These are phyloP conservation scores for Diploptera punctata DNA, from an alignment of 2,888 invertebrate species.

Conservation along the genomic window DNA sequence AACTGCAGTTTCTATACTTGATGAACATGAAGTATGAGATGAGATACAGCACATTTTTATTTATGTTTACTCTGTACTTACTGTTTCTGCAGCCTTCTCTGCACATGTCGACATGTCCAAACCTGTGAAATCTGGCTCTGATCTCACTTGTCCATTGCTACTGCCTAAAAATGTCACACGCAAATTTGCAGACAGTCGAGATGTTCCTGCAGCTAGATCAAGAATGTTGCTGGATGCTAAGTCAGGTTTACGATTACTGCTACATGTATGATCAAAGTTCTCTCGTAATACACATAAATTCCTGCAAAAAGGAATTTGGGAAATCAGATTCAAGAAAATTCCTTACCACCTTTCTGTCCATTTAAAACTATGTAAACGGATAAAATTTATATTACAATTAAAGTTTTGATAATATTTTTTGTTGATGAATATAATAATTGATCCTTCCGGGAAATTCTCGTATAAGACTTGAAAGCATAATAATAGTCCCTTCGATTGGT, in stretches of 20 bases:
- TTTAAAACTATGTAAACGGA: too few species aligned
- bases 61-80: conserved; percentile 50
- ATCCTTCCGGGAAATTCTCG: too few species aligned
- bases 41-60: too few species aligned
- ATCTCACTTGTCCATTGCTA: not conserved
- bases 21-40: too few species aligned
- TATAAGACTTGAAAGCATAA: too few species aligned
- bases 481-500: too few species aligned
- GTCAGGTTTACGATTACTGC: conserved; percentile 41
- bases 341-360: too few species aligned
- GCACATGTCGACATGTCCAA: conserved; percentile 60
- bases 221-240: conserved; percentile 56
- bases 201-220: conserved; percentile 67
- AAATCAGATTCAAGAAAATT: too few species aligned
- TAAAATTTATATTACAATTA: too few species aligned
- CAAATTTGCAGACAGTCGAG: conserved; percentile 68
- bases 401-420: too few species aligned
- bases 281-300: conserved; percentile 57
- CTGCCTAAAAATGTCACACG: conserved; percentile 56
- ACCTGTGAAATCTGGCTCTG: conserved; percentile 48
- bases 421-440: too few species aligned
- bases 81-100: conserved; percentile 66
- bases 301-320: conserved; percentile 50
- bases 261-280: conserved; percentile 54
- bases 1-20: too few species aligned